phyloP scores from a whole-genome alignment of 2,888 invertebrate species.

The Chrysomela aeneicollis region DNA sequence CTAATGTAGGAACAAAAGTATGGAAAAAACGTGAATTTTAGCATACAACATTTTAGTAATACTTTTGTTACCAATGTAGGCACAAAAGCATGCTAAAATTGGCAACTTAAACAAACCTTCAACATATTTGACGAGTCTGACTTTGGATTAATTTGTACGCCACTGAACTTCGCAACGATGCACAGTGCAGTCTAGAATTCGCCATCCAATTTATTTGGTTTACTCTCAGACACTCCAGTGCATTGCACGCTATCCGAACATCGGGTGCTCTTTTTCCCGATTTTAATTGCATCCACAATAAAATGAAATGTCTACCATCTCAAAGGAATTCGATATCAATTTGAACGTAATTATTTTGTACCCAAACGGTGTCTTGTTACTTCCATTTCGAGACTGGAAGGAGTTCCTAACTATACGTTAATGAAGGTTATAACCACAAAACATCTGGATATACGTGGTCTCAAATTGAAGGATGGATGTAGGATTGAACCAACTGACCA shows the following conservation, averaged over 20 bases:
- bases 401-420: not conserved
- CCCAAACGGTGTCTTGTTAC: conserved; percentile 11
- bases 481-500: too few species aligned
- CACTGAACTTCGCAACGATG: conserved; percentile 17
- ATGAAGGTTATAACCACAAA: not conserved
- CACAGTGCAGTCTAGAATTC: conserved; percentile 34
- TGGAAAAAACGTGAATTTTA: too few species aligned
- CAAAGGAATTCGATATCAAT: conserved; percentile 31
- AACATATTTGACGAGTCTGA: too few species aligned
- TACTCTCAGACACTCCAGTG: conserved; percentile 33
- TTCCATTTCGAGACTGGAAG: not conserved
- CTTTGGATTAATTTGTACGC: not conserved
- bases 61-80: too few species aligned
- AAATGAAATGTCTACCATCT: conserved; percentile 19
- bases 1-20: too few species aligned
- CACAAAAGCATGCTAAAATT: too few species aligned
- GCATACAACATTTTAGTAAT: too few species aligned
- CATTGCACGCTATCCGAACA: conserved; percentile 26
- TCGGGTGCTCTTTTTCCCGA: conserved; percentile 23
- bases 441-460: not conserved
- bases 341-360: conserved; percentile 16
- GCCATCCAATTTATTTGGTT: conserved; percentile 37
- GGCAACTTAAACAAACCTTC: too few species aligned
- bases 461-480: not conserved
- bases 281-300: conserved; percentile 32